Evolutionary conservation across 2,113 vertebrate genomes (phyloP).

Genomic region (Oncorhynchus gorbuscha): DNA sequence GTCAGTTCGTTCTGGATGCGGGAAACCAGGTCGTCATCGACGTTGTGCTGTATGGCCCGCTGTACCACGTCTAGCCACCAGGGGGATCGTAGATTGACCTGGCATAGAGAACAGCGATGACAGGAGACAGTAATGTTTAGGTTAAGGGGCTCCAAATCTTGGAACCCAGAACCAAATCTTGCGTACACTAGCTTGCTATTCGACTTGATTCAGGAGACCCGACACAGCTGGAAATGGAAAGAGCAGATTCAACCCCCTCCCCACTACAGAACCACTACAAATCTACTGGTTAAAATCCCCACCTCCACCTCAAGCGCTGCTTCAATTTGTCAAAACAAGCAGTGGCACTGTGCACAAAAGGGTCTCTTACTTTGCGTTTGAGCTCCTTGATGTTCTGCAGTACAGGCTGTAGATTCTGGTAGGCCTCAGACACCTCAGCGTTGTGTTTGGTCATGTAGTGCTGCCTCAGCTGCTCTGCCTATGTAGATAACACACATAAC

Average conservation of each 20-base stretch:
- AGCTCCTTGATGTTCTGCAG: constrained; percentile 88
- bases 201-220: too few species aligned
- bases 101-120: not conserved
- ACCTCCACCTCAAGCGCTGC: too few species aligned
- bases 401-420: constrained; percentile 88
- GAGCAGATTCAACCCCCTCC: too few species aligned
- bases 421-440: constrained; percentile 89
- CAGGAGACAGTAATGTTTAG: not conserved
- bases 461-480: constrained; percentile 91
- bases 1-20: constrained; percentile 93
- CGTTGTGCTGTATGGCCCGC: constrained; percentile 80
- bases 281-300: too few species aligned
- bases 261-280: too few species aligned
- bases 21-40: constrained; percentile 89
- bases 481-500: not conserved
- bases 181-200: too few species aligned
- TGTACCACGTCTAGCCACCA: constrained; percentile 97
- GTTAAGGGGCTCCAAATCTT: not conserved
- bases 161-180: too few species aligned
- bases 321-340: not conserved
- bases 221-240: too few species aligned
- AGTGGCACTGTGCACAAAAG: constrained; percentile 7
- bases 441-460: constrained; percentile 98
- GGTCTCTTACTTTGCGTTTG: constrained; percentile 84
- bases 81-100: constrained; percentile 80